These are phyloP conservation scores for Gallinago media DNA, from an alignment of 2,113 vertebrate genomes.

Conservation along the genomic window DNA sequence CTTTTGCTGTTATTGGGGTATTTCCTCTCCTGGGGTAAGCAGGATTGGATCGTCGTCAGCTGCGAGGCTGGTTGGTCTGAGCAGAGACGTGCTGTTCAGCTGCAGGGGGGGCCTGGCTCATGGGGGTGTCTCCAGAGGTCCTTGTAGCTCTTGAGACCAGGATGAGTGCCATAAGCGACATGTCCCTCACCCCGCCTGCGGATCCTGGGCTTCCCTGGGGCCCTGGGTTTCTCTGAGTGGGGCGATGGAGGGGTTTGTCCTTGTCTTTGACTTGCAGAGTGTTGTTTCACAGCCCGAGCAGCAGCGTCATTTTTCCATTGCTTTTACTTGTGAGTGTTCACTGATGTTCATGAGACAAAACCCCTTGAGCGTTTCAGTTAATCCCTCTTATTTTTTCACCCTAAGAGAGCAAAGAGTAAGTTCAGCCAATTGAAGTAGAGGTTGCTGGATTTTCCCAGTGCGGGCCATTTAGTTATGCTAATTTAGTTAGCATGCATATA, in stretches of 20 bases:
- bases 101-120: neutral
- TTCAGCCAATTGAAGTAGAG: neutral
- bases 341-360: neutral
- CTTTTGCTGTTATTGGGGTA: neutral
- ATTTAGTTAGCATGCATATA: no score
- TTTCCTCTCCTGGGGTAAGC: neutral
- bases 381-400: neutral
- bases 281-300: neutral
- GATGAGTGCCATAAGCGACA: neutral
- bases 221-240: conserved; percentile 7
- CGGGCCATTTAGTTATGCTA: neutral
- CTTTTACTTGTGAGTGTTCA: neutral
- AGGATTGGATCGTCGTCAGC: neutral
- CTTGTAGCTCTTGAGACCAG: neutral
- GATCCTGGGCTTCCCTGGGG: neutral
- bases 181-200: neutral
- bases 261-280: conserved; percentile 4
- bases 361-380: neutral
- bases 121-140: neutral
- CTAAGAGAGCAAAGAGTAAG: neutral
- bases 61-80: neutral
- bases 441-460: neutral
- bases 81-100: neutral
- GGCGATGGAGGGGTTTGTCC: neutral
- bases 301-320: neutral